phyloP scores from a whole-genome alignment of 2,888 invertebrate species.

The Piscicola geometra region DNA sequence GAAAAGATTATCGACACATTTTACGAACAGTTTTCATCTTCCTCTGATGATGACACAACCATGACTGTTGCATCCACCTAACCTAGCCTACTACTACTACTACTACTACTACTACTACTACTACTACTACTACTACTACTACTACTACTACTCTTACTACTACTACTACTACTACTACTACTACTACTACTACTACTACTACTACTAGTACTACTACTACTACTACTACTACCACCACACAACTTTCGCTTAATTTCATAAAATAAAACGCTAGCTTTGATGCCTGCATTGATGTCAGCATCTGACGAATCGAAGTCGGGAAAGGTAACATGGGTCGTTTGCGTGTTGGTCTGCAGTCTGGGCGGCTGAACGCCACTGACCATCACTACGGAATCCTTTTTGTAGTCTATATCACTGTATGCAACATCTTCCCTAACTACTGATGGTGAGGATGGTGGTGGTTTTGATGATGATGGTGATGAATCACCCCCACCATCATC shows the following conservation, averaged over 20 bases:
- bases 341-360: background rate
- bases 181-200: conserved; percentile 1
- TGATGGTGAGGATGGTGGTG: background rate
- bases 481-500: too few relatives aligned
- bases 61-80: background rate
- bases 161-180: conserved; percentile 17
- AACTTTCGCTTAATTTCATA: background rate
- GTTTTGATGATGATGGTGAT: background rate
- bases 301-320: background rate
- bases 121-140: conserved; percentile 29
- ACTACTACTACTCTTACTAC: conserved; percentile 27
- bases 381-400: background rate
- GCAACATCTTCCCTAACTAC: too few relatives aligned
- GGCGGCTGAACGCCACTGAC: background rate
- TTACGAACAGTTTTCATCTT: background rate
- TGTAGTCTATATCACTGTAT: background rate
- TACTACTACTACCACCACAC: conserved; percentile 4
- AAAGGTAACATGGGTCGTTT: background rate
- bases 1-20: background rate
- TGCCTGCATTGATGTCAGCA: background rate
- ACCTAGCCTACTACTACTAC: conserved; percentile 31
- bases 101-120: conserved; percentile 32
- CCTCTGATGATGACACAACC: background rate
- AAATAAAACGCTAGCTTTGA: background rate
- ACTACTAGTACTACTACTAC: conserved; percentile 8